These are phyloP conservation scores for Equus przewalskii DNA, from an alignment of 2,113 vertebrate species.

Conservation along the genomic window DNA sequence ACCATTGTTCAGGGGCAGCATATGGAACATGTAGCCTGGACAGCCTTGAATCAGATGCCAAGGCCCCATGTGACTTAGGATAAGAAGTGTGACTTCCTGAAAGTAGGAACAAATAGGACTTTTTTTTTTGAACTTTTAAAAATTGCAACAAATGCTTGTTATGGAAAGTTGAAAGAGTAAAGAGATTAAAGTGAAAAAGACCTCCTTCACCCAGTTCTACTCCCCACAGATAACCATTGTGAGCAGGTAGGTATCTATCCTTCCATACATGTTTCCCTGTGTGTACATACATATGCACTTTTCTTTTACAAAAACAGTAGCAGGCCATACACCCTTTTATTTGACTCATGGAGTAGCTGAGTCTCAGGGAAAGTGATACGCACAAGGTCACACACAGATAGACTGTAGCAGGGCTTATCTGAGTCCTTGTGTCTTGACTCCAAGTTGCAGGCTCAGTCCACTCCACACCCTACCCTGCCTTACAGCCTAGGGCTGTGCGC, in stretches of 20 bases:
- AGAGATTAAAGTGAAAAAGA: not conserved
- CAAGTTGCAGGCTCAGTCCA: not conserved
- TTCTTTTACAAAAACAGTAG: not conserved
- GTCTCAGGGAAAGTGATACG: not conserved
- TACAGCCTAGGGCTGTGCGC: not conserved
- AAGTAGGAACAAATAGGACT: not conserved
- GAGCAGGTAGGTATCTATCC: not conserved
- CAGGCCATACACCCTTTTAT: not conserved
- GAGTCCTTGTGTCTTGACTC: not conserved
- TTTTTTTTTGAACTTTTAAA: not conserved
- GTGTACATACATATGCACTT: not conserved
- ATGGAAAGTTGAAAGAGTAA: not conserved
- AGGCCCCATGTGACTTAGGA: not conserved
- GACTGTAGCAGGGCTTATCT: not conserved
- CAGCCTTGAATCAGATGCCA: not conserved
- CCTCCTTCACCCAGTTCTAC: not conserved
- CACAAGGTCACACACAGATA: not conserved
- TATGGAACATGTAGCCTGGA: not conserved
- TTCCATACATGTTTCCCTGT: not conserved
- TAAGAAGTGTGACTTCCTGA: not conserved
- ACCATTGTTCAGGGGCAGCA: not conserved
- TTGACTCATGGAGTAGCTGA: not conserved
- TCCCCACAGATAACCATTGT: not conserved
- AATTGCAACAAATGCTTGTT: not conserved
- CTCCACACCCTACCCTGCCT: rapidly evolving